Evolutionary conservation across 2,113 vertebrate genomes (phyloP).

Genomic region (Chitala chitala): DNA sequence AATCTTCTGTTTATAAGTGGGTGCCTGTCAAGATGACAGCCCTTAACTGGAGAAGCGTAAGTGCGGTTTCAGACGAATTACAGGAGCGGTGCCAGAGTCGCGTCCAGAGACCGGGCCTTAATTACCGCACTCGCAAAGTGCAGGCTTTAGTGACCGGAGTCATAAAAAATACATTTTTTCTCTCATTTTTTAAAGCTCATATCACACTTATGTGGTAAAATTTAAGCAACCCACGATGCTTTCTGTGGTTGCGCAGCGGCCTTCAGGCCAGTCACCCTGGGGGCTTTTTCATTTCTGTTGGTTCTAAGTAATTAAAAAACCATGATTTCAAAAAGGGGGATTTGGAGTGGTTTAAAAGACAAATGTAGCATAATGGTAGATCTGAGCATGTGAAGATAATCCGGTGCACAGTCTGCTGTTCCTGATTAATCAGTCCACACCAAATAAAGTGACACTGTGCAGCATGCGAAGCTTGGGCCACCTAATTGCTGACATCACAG

Average conservation of each 20-base stretch:
- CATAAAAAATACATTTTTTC: conserved; percentile 2
- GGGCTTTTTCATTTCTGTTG: neutral
- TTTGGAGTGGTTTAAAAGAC: too few relatives aligned
- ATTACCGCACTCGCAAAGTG: conserved; percentile 5
- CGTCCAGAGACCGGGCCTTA: neutral
- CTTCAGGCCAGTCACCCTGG: neutral
- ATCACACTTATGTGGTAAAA: neutral
- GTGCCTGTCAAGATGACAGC: too few relatives aligned
- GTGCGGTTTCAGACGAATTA: neutral
- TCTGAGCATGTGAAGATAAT: too few relatives aligned
- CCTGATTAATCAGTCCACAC: too few relatives aligned
- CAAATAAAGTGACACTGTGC: too few relatives aligned
- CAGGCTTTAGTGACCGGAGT: conserved; percentile 13
- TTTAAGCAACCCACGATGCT: neutral
- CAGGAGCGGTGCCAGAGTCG: neutral
- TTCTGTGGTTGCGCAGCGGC: neutral
- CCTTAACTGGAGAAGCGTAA: too few relatives aligned
- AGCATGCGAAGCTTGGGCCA: too few relatives aligned
- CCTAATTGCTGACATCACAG: too few relatives aligned
- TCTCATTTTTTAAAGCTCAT: neutral
- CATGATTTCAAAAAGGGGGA: too few relatives aligned
- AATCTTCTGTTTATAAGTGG: too few relatives aligned
- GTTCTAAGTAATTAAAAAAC: neutral
- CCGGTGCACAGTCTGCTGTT: too few relatives aligned
- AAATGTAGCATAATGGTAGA: too few relatives aligned